Percentiles rank a stretch among this genome's conserved stretches.
Evolutionary conservation across 37 sponge, comb jelly and placozoan species (phyloP).

Genomic region (Crambe crambe): DNA sequence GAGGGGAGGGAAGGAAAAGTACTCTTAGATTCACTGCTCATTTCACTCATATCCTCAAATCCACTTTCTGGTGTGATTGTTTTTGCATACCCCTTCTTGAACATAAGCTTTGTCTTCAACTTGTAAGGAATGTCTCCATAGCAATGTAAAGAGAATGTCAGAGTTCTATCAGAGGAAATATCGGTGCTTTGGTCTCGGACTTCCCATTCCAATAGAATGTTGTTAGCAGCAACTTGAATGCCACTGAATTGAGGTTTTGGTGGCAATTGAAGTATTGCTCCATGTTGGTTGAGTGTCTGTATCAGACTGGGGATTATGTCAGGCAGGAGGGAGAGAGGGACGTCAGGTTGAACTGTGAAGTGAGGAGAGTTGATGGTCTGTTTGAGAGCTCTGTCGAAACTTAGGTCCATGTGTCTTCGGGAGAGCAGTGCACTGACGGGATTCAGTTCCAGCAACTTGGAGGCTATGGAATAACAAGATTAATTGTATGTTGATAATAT

Average conservation of each 20-base stretch:
- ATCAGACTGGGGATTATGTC: conserved; percentile 28
- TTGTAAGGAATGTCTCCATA: conserved; percentile 51
- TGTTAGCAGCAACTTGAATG: conserved; percentile 16
- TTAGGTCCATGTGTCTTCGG: conserved; percentile 63
- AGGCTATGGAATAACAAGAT: conserved; percentile 37
- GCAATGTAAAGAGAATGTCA: conserved; percentile 56
- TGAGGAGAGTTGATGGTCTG: conserved; percentile 18
- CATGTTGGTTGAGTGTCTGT: conserved; percentile 55
- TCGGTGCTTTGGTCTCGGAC: conserved; percentile 13
- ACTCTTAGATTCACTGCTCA: conserved; percentile 21
- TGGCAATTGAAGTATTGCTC: conserved; percentile 68
- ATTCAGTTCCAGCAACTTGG: conserved; percentile 55
- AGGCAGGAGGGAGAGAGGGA: conserved; percentile 51
- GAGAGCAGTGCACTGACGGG: conserved; percentile 63
- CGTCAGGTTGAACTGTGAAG: conserved; percentile 30
- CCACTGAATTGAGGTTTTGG: conserved; percentile 42
- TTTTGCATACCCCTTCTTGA: conserved; percentile 8
- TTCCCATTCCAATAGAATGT: conserved; percentile 56
- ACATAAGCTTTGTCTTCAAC: not conserved
- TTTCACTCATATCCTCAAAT: conserved; percentile 58
- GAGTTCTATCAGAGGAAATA: conserved; percentile 23
- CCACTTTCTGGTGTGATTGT: conserved; percentile 70
- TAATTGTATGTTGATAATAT: no score
- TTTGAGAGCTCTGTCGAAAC: conserved; percentile 36
- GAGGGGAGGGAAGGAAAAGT: conserved; percentile 37